Evolutionary conservation across 2,888 invertebrate genomes (phyloP).

Genomic region (Trachelus tabidus): DNA sequence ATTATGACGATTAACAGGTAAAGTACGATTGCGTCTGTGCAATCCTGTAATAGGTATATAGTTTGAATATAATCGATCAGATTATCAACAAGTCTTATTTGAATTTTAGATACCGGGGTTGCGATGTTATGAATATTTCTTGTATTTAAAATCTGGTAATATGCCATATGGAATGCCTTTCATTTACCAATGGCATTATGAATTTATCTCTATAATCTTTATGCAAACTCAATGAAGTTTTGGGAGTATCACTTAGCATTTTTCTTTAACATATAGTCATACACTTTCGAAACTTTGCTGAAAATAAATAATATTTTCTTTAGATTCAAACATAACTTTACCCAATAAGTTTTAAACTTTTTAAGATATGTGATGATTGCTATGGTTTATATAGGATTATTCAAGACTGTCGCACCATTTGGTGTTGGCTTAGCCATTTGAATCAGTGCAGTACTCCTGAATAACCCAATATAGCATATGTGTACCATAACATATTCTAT

Average conservation of each 20-base stretch:
- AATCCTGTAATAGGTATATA: background rate
- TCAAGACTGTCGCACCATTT: background rate
- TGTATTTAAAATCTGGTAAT: background rate
- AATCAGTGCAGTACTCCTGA: background rate
- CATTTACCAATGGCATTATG: background rate
- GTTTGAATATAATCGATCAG: background rate
- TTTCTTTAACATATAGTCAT: background rate
- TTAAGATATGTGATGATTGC: background rate
- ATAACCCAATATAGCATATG: background rate
- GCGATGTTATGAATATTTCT: background rate
- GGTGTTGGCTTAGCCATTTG: background rate
- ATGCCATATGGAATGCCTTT: background rate
- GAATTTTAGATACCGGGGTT: background rate
- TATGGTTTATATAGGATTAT: background rate
- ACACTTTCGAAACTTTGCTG: background rate
- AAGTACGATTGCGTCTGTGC: background rate
- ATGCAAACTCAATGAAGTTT: background rate
- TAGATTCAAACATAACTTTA: background rate
- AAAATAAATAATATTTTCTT: background rate
- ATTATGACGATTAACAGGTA: background rate
- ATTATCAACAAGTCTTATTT: background rate
- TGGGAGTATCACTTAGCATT: background rate
- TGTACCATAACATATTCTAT: background rate
- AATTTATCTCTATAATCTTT: background rate
- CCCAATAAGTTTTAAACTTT: background rate